phyloP scores from a whole-genome alignment of 2,888 invertebrate species.

The Meganola albula region DNA sequence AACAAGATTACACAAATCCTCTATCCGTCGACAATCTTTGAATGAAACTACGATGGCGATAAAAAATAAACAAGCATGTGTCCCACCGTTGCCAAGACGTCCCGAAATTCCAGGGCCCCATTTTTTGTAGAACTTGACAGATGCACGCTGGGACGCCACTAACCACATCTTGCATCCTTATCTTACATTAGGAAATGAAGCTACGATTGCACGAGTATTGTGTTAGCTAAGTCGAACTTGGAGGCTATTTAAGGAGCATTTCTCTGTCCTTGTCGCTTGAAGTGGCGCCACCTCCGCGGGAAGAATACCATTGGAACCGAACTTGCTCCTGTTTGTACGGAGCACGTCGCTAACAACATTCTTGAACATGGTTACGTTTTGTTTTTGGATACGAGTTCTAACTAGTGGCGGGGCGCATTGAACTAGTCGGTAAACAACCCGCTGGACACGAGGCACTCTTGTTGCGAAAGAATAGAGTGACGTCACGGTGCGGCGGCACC shows the following conservation, averaged over 20 bases:
- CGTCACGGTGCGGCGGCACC: slow-evolving; percentile 67
- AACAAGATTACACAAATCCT: slow-evolving; percentile 75
- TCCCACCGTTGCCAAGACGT: slow-evolving; percentile 60
- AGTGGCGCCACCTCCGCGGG: slow-evolving; percentile 63
- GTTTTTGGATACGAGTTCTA: slow-evolving; percentile 41
- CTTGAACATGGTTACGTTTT: slow-evolving; percentile 60
- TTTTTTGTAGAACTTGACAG: slow-evolving; percentile 72
- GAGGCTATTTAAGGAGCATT: slow-evolving; percentile 69
- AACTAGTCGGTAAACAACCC: slow-evolving; percentile 40
- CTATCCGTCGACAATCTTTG: slow-evolving; percentile 72
- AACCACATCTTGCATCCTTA: slow-evolving; percentile 74
- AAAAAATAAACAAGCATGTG: slow-evolving; percentile 73
- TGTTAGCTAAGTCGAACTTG: slow-evolving; percentile 60
- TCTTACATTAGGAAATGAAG: slow-evolving; percentile 61
- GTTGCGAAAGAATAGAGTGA: slow-evolving; percentile 55
- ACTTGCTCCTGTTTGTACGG: slow-evolving; percentile 65
- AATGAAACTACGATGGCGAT: slow-evolving; percentile 62
- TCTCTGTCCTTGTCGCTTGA: slow-evolving; percentile 62
- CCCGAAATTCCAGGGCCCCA: slow-evolving; percentile 71
- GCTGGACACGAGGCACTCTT: slow-evolving; percentile 42
- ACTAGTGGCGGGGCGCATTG: slow-evolving; percentile 33
- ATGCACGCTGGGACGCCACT: slow-evolving; percentile 73
- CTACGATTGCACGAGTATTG: slow-evolving; percentile 44
- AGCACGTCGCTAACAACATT: slow-evolving; percentile 50
- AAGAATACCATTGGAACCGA: slow-evolving; percentile 39